Percentiles rank a stretch among this genome's conserved stretches.
Evolutionary conservation across 2,888 invertebrate species (phyloP).

Genomic region (Fragum sueziense): DNA sequence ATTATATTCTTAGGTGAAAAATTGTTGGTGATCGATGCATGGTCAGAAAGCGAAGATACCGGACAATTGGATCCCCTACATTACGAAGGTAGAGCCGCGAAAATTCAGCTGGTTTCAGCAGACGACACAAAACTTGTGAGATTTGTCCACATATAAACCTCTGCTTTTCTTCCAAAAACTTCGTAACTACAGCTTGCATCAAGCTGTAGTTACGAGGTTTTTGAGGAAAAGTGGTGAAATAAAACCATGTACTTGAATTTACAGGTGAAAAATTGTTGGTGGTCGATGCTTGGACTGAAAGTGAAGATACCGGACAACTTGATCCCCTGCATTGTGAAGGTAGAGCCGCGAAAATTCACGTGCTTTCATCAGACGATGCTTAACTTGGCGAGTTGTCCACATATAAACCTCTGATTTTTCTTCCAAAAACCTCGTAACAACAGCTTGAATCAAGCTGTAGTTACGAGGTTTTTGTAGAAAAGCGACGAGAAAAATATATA

Average conservation of each 20-base stretch:
- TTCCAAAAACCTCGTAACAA: too few relatives aligned
- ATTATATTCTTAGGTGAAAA: slow-evolving; percentile 46
- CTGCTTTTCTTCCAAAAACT: too few relatives aligned
- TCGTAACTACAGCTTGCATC: too few relatives aligned
- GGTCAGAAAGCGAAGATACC: slow-evolving; percentile 66
- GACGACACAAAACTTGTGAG: slow-evolving; percentile 45
- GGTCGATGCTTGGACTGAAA: slow-evolving; percentile 67
- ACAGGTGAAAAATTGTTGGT: slow-evolving; percentile 59
- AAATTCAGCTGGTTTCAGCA: slow-evolving; percentile 46
- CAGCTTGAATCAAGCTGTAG: too few relatives aligned
- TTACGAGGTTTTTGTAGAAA: too few relatives aligned
- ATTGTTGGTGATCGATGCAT: slow-evolving; percentile 64
- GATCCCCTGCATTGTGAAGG: slow-evolving; percentile 65
- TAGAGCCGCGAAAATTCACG: slow-evolving; percentile 56
- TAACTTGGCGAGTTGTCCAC: slow-evolving; percentile 58
- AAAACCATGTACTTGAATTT: too few relatives aligned
- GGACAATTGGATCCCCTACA: slow-evolving; percentile 50
- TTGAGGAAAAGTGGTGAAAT: too few relatives aligned
- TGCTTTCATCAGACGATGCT: slow-evolving; percentile 36
- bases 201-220: too few relatives aligned
- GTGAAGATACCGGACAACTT: slow-evolving; percentile 49
- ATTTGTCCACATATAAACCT: slow-evolving; percentile 58
- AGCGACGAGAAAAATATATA: too few relatives aligned
- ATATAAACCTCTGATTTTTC: too few relatives aligned
- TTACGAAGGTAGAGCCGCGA: slow-evolving; percentile 66